These are phyloP conservation scores for Sycophaga agraensis DNA, from an alignment of 1,140 invertebrate species.

Conservation along the genomic window DNA sequence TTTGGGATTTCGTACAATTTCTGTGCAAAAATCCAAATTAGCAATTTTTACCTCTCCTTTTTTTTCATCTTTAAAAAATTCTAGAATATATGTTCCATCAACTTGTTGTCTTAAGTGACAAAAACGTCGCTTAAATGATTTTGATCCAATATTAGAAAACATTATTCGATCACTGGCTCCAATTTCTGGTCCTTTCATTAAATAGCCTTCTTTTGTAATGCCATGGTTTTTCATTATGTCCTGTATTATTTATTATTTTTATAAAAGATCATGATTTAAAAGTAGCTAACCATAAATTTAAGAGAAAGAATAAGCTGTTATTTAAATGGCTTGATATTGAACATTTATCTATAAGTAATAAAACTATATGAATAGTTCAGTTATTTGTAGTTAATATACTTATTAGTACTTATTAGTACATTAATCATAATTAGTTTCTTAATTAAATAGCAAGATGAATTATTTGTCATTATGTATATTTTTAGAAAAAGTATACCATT, in stretches of 20 bases:
- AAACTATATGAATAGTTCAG: no score
- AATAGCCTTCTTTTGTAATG: constrained; percentile 85
- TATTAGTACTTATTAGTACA: no score
- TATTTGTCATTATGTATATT: background rate
- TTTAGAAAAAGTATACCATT: no score
- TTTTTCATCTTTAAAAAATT: constrained; percentile 91
- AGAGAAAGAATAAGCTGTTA: no score
- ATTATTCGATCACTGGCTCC: constrained; percentile 77
- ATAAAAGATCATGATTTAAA: no score
- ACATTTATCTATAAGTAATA: no score
- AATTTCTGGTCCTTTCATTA: constrained; percentile 88
- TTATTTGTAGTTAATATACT: no score
- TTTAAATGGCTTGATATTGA: no score
- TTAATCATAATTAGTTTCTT: no score
- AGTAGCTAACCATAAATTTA: no score
- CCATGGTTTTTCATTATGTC: constrained; percentile 65
- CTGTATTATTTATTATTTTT: constrained; percentile 35
- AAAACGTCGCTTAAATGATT: constrained; percentile 88
- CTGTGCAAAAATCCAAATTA: constrained; percentile 91
- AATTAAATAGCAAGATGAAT: no score
- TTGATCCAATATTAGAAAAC: constrained; percentile 82
- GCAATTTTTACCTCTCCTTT: constrained; percentile 84
- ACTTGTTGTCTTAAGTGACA: constrained; percentile 86
- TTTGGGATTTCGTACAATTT: constrained; percentile 84
- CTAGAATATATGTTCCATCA: constrained; percentile 86